phyloP scores from a whole-genome alignment of 2,888 invertebrate genomes.

The Drosophila testacea region DNA sequence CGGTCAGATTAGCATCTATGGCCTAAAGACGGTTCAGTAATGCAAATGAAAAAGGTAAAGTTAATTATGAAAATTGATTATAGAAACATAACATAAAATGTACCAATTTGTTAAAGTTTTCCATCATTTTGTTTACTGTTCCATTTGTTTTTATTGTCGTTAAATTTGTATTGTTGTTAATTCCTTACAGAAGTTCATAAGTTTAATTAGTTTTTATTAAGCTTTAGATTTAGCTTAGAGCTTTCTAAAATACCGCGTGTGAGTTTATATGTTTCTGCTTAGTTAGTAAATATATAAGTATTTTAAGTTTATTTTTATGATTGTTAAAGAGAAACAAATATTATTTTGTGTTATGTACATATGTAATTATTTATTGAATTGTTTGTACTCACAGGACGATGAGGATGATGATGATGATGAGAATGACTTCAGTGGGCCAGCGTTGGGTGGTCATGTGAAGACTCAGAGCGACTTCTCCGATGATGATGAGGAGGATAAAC shows the following conservation, averaged over 20 bases:
- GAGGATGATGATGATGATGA: conserved; percentile 85
- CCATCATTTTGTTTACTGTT: conserved; percentile 13
- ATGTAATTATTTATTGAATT: neutral
- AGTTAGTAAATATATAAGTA: conserved; percentile 8
- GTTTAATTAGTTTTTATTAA: conserved; percentile 23
- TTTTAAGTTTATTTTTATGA: conserved; percentile 1
- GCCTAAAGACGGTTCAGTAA: conserved; percentile 30
- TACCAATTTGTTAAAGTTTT: neutral
- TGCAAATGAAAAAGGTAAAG: conserved; percentile 47
- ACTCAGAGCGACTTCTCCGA: conserved; percentile 85
- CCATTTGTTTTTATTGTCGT: conserved; percentile 8
- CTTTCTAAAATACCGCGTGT: conserved; percentile 22
- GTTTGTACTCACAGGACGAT: conserved; percentile 60
- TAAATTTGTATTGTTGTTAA: conserved; percentile 33
- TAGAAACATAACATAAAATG: neutral
- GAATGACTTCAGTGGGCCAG: conserved; percentile 85
- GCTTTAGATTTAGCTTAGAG: conserved; percentile 29
- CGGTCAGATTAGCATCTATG: conserved; percentile 11
- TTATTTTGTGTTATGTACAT: neutral
- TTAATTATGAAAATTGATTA: conserved; percentile 15
- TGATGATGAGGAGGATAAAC: conserved; percentile 85
- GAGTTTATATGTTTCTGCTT: conserved; percentile 26
- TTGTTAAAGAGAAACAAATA: too few species aligned
- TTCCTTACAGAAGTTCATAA: conserved; percentile 5
- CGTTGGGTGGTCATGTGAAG: conserved; percentile 84